Evolutionary conservation across 2,113 vertebrate species (phyloP).

Genomic region (Sander lucioperca): DNA sequence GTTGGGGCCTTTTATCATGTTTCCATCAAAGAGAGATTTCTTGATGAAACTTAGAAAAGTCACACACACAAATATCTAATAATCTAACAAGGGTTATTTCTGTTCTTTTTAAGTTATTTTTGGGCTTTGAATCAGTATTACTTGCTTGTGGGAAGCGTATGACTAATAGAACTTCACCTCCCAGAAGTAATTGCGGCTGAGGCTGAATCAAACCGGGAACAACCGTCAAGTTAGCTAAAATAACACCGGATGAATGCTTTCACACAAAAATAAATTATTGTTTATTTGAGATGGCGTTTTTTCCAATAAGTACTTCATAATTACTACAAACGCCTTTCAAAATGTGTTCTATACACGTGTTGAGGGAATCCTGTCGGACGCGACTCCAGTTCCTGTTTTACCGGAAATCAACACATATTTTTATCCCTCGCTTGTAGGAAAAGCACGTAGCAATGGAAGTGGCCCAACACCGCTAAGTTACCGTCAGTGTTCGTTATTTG

Average conservation of each 20-base stretch:
- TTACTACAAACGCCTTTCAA: fast-evolving
- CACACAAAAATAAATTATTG: neutral
- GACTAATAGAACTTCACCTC: slow-evolving; percentile 37
- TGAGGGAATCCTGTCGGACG: fast-evolving
- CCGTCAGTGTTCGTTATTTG: neutral
- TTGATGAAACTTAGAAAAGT: too few species aligned
- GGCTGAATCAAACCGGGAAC: slow-evolving; percentile 12
- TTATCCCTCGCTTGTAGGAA: neutral
- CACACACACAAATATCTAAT: too few species aligned
- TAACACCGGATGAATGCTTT: neutral
- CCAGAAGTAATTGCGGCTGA: slow-evolving; percentile 14
- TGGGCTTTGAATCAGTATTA: neutral
- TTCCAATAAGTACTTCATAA: fast-evolving
- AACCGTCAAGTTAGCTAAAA: neutral
- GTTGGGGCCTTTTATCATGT: too few species aligned
- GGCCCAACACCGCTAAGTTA: neutral
- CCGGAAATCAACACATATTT: slow-evolving; percentile 35
- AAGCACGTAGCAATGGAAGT: neutral
- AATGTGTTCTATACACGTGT: fast-evolving
- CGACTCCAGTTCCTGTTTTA: neutral
- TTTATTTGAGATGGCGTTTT: neutral
- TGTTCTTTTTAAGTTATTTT: neutral
- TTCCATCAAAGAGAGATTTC: too few species aligned
- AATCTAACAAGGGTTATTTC: neutral
- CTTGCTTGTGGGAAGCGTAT: neutral